Conservation (phyloP, 2,113 vertebrate genomes). For the Tretioscincus oriximinensis region DNA sequence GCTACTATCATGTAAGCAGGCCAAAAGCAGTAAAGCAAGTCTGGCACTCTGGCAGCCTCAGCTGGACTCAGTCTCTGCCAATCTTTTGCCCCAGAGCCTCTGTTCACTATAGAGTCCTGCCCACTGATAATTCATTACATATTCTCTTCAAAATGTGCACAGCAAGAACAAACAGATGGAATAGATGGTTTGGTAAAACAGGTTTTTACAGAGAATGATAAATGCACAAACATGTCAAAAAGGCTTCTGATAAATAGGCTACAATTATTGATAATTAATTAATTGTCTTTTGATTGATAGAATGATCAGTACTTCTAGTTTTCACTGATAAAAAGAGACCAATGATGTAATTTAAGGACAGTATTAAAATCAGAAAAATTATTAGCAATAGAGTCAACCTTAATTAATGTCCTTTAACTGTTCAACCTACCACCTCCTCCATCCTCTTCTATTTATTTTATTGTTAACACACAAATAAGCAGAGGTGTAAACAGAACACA, state of each 20-base stretch:
- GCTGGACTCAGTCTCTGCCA: not conserved
- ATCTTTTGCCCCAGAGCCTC: constrained; percentile 16
- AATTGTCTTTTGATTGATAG: constrained; percentile 51
- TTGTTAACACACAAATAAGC: too few species aligned
- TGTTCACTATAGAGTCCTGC: constrained; percentile 9
- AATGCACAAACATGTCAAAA: constrained; percentile 61
- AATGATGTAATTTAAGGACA: not conserved
- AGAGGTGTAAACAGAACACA: too few species aligned
- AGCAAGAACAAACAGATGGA: constrained; percentile 50
- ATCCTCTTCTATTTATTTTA: too few species aligned
- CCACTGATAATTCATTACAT: not conserved
- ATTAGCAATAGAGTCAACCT: not conserved
- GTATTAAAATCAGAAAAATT: not conserved
- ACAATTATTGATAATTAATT: constrained; percentile 62
- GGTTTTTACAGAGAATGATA: constrained; percentile 56
- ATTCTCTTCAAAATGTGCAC: not conserved
- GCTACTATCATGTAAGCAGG: constrained; percentile 36
- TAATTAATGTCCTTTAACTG: not conserved
- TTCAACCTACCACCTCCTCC: too few species aligned
- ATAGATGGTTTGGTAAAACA: constrained; percentile 42
- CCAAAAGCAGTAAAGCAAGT: constrained; percentile 39
- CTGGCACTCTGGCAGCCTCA: constrained; percentile 5
- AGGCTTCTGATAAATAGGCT: constrained; percentile 57
- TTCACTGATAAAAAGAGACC: constrained; percentile 13
- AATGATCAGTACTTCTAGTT: constrained; percentile 27